These are phyloP conservation scores for Volucella bombylans DNA, from an alignment of 2,888 invertebrate species.

Conservation along the genomic window DNA sequence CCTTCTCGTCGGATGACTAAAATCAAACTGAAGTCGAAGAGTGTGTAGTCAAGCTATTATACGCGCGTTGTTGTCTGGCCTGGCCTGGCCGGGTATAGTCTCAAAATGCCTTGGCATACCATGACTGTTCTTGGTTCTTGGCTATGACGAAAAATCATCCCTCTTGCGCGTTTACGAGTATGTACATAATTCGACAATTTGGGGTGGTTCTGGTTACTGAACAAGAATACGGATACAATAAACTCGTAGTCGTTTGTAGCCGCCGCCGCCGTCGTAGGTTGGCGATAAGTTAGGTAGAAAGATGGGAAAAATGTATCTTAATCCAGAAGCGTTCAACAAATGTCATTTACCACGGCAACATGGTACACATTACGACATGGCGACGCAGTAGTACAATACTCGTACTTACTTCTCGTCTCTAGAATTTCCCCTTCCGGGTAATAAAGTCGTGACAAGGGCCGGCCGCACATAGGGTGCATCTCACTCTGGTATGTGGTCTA, in stretches of 20 bases:
- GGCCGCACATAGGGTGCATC: conserved; percentile 57
- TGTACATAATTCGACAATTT: conserved; percentile 38
- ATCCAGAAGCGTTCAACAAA: conserved; percentile 57
- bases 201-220: conserved; percentile 50
- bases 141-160: conserved; percentile 61
- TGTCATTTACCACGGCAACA: conserved; percentile 63
- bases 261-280: too few relatives aligned
- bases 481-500: conserved; percentile 41
- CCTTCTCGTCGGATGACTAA: conserved; percentile 73
- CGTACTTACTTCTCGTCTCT: not conserved
- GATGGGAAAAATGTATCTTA: conserved; percentile 24
- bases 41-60: conserved; percentile 64
- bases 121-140: conserved; percentile 70
- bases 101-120: too few relatives aligned
- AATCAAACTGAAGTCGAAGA: conserved; percentile 61
- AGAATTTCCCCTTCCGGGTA: conserved; percentile 71
- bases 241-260: conserved; percentile 29
- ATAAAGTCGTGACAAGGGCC: not conserved
- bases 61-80: conserved; percentile 60
- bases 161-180: conserved; percentile 51
- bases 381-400: too few relatives aligned
- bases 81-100: conserved; percentile 66
- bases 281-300: conserved; percentile 3
- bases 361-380: conserved; percentile 40
- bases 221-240: conserved; percentile 27